Evolutionary conservation across 2,888 invertebrate species (phyloP).

Genomic region (Saturnia pavonia): DNA sequence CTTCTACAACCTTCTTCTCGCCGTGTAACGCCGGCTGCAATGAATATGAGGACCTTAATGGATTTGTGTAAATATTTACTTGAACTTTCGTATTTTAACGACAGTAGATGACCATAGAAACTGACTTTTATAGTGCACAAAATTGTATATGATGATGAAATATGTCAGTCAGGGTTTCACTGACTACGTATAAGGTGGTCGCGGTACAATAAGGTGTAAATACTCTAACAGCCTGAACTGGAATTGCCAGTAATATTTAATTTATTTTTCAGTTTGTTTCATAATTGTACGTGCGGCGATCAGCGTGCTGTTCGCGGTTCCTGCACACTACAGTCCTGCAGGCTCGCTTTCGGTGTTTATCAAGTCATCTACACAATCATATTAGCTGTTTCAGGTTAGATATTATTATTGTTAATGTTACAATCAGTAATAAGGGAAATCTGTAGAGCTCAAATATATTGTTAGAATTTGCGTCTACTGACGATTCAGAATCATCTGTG

Average conservation of each 20-base stretch:
- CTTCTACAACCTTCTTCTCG: constrained; percentile 58
- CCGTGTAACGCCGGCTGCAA: constrained; percentile 70
- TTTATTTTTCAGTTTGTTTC: constrained; percentile 48
- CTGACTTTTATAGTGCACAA: no score
- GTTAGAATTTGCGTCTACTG: no score
- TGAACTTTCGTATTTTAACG: neutral
- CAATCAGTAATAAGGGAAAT: neutral
- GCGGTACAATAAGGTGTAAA: no score
- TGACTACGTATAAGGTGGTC: no score
- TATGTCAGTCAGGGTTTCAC: no score
- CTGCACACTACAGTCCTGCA: constrained; percentile 55
- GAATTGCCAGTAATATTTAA: neutral
- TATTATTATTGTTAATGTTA: neutral
- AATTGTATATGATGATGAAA: no score
- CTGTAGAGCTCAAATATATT: neutral
- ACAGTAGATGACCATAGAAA: neutral
- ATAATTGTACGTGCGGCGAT: constrained; percentile 57
- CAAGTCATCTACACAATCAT: constrained; percentile 61
- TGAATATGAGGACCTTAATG: constrained; percentile 54
- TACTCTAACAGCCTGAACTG: no score
- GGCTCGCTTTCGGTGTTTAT: constrained; percentile 51
- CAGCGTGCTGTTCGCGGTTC: constrained; percentile 59
- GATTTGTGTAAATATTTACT: constrained; percentile 54
- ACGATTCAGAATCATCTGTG: no score
- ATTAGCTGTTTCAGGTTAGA: constrained; percentile 60